Conservation (phyloP, 1,140 invertebrate species). For the Orius insidiosus region DNA sequence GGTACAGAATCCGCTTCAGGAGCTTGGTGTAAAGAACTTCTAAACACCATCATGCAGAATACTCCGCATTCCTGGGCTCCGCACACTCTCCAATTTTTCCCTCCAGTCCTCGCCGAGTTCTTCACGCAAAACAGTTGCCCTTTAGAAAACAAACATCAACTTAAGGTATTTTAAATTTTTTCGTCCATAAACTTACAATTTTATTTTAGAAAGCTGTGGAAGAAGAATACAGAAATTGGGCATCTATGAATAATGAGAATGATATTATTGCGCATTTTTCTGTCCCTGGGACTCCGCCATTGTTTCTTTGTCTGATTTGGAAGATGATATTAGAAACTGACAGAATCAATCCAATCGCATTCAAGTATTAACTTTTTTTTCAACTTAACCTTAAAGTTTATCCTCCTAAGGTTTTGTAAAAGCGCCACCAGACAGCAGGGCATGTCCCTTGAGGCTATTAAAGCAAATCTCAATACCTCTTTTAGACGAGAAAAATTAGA, state of each 20-base stretch:
- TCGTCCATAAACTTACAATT: conserved; percentile 10
- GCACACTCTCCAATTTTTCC: conserved; percentile 83
- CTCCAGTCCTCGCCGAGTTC: conserved; percentile 72
- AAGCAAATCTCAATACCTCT: no score
- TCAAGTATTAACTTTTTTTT: conserved; percentile 46
- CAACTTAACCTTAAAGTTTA: no score
- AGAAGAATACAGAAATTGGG: conserved; percentile 90
- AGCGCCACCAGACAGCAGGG: no score
- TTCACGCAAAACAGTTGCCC: conserved; percentile 64
- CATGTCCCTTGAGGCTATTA: no score
- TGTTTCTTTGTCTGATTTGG: conserved; percentile 85
- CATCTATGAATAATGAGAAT: conserved; percentile 89
- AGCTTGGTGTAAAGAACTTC: conserved; percentile 72
- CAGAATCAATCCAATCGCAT: conserved; percentile 78
- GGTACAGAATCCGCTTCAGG: conserved; percentile 45
- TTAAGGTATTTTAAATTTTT: conserved; percentile 40
- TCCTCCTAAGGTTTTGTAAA: no score
- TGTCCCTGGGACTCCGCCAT: conserved; percentile 64
- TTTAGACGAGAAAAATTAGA: no score
- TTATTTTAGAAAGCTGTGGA: conserved; percentile 59
- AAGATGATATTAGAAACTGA: conserved; percentile 92
- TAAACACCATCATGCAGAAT: conserved; percentile 79
- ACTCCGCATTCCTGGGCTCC: conserved; percentile 89
- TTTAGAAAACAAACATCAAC: conserved; percentile 73
- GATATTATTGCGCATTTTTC: conserved; percentile 92